Evolutionary conservation across 2,113 vertebrate genomes (phyloP).

Genomic region (Onychostoma macrolepis): DNA sequence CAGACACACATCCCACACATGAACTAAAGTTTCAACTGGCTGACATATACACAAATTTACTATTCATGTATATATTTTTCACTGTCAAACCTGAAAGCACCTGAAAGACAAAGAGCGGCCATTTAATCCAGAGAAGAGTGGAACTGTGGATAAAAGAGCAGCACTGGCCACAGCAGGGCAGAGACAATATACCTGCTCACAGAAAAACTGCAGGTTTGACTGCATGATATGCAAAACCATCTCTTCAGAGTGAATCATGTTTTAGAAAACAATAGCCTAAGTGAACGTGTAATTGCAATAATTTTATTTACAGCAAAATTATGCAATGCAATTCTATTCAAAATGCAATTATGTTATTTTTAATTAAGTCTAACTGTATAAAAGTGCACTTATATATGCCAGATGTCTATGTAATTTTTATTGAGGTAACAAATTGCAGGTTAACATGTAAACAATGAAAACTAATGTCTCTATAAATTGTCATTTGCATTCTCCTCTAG

Average conservation of each 20-base stretch:
- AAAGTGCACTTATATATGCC: neutral
- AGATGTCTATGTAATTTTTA: neutral
- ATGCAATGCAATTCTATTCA: neutral
- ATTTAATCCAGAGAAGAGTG: neutral
- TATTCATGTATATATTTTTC: neutral
- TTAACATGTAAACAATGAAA: neutral
- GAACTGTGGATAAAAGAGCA: neutral
- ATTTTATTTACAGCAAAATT: neutral
- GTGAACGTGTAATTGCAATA: neutral
- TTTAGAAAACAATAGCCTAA: neutral
- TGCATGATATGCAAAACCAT: neutral
- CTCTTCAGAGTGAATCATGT: neutral
- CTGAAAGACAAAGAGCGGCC: neutral
- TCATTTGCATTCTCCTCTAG: neutral
- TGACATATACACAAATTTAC: neutral
- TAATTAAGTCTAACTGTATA: neutral
- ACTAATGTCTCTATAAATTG: neutral
- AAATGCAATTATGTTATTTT: neutral
- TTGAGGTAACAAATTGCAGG: neutral
- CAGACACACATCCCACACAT: neutral
- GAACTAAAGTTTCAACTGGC: neutral
- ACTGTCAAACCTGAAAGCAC: neutral
- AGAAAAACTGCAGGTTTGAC: neutral
- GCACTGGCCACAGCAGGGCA: neutral
- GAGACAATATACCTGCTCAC: constrained; percentile 1